phyloP scores from a whole-genome alignment of 2,113 vertebrate genomes.

The Anoplopoma fimbria region DNA sequence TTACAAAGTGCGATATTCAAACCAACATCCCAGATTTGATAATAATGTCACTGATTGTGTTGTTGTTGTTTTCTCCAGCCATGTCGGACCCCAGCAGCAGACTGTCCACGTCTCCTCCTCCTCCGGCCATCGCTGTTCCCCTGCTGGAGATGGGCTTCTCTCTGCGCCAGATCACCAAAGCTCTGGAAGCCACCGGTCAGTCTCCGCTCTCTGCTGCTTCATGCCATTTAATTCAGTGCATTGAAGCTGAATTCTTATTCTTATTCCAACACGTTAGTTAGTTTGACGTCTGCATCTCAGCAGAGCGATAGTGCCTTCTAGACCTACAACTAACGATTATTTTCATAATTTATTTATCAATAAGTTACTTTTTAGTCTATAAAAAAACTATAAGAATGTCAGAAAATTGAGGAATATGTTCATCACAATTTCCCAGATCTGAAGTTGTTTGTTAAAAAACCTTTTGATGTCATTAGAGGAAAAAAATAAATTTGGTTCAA shows the following conservation, averaged over 20 bases:
- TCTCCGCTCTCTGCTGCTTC: background rate
- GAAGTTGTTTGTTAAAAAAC: no score
- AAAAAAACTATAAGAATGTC: no score
- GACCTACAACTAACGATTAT: no score
- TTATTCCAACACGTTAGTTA: background rate
- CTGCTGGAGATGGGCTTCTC: constrained; percentile 98
- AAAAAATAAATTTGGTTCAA: no score
- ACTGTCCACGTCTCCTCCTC: constrained; percentile 96
- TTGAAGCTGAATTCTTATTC: background rate
- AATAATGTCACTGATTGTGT: background rate
- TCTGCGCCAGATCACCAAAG: constrained; percentile 95
- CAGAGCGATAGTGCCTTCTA: no score
- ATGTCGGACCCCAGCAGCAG: constrained; percentile 97
- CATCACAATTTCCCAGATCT: background rate
- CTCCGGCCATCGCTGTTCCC: constrained; percentile 96
- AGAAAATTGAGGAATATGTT: no score
- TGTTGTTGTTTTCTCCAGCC: constrained; percentile 78
- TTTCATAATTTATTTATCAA: background rate
- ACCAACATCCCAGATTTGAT: background rate
- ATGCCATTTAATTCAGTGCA: background rate
- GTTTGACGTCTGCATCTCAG: background rate
- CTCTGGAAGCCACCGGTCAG: constrained; percentile 97
- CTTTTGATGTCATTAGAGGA: no score
- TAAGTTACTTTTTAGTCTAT: no score
- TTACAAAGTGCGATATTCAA: background rate